Evolutionary conservation across 2,797 vertebrate species (phyloP).

Genomic region (Paguma larvata): DNA sequence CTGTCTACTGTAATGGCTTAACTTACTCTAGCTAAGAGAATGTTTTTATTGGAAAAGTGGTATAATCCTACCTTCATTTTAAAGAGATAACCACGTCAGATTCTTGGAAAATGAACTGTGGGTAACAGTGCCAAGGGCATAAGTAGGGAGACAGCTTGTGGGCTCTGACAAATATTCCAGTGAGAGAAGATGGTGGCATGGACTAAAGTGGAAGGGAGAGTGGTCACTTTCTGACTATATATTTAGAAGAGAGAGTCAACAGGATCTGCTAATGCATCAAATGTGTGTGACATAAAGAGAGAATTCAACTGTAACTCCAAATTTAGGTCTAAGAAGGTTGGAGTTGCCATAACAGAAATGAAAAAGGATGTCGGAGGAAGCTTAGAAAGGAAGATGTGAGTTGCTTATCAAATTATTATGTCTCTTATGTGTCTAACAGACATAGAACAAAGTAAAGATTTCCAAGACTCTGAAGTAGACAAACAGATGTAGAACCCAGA

Average conservation of each 20-base stretch:
- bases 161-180: neutral
- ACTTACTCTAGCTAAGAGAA: neutral
- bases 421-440: neutral
- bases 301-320: neutral
- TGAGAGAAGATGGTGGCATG: neutral
- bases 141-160: neutral
- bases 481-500: neutral
- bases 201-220: neutral
- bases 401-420: neutral
- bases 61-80: neutral
- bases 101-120: neutral
- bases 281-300: neutral
- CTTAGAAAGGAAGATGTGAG: neutral
- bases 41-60: neutral
- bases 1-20: neutral
- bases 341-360: neutral
- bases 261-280: neutral
- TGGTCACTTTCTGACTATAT: neutral
- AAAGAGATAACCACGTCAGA: neutral
- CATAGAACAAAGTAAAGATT: neutral
- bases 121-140: neutral
- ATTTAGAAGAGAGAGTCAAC: neutral
- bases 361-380: neutral
- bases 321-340: neutral
- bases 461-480: neutral